Evolutionary conservation across 2,113 vertebrate genomes (phyloP), one percentile per base, ranked within the genome.

Genomic region (Aix galericulata): DNA sequence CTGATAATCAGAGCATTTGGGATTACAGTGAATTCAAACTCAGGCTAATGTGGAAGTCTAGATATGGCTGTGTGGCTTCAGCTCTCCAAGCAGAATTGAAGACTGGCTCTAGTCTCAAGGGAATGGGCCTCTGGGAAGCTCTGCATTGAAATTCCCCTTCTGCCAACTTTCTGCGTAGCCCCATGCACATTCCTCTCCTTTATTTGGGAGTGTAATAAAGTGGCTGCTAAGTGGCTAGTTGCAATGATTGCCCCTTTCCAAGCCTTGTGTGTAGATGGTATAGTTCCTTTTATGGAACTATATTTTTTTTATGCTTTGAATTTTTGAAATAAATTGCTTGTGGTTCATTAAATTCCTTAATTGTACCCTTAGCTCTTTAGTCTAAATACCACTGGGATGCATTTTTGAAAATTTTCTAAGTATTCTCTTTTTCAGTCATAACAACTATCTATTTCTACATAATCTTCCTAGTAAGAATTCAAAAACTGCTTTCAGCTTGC

Each of bases 321-420:
- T 94, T 81, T 89, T 89, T 56, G 53, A 58, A 82, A 81, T n/a
- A 58, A 73, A 31, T 42, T 89, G 29, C 73, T 66, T 66, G n/a
- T 74, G 11, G 16, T 83, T 81, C 36, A 50, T 71, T 66, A 34
- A 67, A 83, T 83, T 77, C 14, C 32, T 32, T 79, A 56, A 22
- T 67, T 86, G 26, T 29, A 8, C 67, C 25, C 69, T 20, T 77
- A n/a, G 31, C 16, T 71, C n/a, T 32, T 74, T 36, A 67, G 44
- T 36, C 22, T 72, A 26, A 71, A 58, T 93, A 46, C 71, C 73
- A 18, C 46, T 15, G 17, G 46, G 55, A 67, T 58, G 5, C 8
- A 29, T 22, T 79, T 96, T 36, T 0, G 80, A 46, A 7, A 7
- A 26, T 52, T 90, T 82, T 58, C 60, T 50, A 18, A 1, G 4